phyloP scores from a whole-genome alignment of 2,888 invertebrate species.

The Hipparchia semele region DNA sequence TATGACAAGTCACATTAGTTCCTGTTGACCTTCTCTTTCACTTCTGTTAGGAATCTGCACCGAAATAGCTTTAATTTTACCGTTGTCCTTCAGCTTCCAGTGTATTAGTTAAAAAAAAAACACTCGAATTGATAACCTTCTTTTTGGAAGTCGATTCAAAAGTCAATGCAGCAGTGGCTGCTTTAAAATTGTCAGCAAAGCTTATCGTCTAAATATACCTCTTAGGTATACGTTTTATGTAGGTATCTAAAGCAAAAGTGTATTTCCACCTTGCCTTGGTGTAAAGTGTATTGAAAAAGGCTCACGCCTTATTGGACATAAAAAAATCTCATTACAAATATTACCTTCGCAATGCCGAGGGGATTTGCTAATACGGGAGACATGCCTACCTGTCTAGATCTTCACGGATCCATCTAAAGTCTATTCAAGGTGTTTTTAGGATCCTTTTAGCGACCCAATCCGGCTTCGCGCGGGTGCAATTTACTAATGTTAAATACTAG shows the following conservation, averaged over 20 bases:
- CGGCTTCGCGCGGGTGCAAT: no score
- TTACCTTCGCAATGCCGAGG: slow-evolving; percentile 10
- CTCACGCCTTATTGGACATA: slow-evolving; percentile 8
- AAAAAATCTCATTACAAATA: slow-evolving; percentile 21
- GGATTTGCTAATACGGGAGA: neutral
- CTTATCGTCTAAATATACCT: neutral
- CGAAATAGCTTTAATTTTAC: no score
- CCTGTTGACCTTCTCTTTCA: no score
- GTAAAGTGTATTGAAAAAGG: slow-evolving; percentile 16
- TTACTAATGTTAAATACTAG: neutral
- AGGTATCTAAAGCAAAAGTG: neutral
- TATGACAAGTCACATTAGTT: neutral
- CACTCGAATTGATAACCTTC: no score
- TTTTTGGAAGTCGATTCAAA: no score
- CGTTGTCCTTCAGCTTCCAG: no score
- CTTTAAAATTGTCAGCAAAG: neutral
- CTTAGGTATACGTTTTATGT: no score
- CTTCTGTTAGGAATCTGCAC: no score
- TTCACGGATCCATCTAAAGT: neutral
- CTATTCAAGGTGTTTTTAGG: neutral
- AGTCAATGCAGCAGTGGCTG: no score
- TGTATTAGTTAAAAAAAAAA: no score
- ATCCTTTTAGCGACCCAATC: neutral
- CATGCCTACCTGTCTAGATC: neutral
- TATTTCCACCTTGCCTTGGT: slow-evolving; percentile 12